These are phyloP conservation scores for Drosophila anceps DNA, from an alignment of 2,888 invertebrate species.

Conservation along the genomic window DNA sequence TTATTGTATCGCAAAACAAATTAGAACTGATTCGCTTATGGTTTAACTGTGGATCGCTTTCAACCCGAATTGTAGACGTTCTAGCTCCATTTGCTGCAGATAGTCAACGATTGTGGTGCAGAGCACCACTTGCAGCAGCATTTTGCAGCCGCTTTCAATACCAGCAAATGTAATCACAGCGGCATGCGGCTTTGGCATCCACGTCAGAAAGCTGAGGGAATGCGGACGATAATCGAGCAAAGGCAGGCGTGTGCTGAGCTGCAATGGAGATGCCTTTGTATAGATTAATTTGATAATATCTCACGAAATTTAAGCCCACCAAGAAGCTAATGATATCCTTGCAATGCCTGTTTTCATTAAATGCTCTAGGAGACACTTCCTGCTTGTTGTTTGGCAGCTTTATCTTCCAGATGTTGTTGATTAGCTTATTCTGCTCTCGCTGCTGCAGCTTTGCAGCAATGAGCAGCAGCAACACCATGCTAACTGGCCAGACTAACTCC, in stretches of 20 bases:
- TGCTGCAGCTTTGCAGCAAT: conserved; percentile 50
- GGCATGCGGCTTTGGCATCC: not conserved
- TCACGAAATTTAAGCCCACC: conserved; percentile 26
- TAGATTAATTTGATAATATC: not conserved
- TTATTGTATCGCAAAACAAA: conserved; percentile 41
- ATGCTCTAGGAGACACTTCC: not conserved
- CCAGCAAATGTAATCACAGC: not conserved
- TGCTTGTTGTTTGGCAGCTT: not conserved
- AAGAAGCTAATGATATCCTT: conserved; percentile 41
- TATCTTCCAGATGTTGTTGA: conserved; percentile 29
- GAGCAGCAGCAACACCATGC: conserved; percentile 39
- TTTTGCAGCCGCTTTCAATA: conserved; percentile 20
- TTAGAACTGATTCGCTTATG: not conserved
- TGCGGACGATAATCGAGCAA: conserved; percentile 23
- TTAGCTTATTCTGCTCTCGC: conserved; percentile 13
- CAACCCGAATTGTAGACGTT: not conserved
- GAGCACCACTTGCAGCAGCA: conserved; percentile 38
- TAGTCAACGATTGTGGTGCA: conserved; percentile 34
- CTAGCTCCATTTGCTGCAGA: conserved; percentile 37
- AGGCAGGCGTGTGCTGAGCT: conserved; percentile 36
- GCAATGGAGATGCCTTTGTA: not conserved
- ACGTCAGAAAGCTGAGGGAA: conserved; percentile 43
- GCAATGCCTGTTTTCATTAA: not conserved
- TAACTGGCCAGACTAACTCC: conserved; percentile 40
- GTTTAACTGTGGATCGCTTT: not conserved